phyloP scores from a whole-genome alignment of 2,888 invertebrate genomes.

The Brachyptera putata region DNA sequence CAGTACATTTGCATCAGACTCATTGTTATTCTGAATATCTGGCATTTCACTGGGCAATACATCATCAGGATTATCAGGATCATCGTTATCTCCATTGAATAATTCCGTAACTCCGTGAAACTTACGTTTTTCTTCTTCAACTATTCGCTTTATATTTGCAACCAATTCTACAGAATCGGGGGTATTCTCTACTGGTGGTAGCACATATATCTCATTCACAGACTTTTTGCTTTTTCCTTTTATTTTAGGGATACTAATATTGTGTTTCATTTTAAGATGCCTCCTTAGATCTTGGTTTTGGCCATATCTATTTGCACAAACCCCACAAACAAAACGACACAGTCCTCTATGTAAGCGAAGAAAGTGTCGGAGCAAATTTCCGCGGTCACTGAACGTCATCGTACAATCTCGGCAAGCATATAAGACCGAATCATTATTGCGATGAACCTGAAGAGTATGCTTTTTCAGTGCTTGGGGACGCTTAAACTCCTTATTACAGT shows the following conservation, averaged over 20 bases:
- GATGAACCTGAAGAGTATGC: constrained; percentile 25
- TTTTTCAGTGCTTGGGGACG: constrained; percentile 30
- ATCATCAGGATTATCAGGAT: not conserved
- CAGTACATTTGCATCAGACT: too few relatives aligned
- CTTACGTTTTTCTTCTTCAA: constrained; percentile 29
- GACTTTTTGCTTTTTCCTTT: constrained; percentile 26
- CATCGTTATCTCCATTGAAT: not conserved
- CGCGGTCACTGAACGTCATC: constrained; percentile 23
- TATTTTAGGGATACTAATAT: constrained; percentile 27
- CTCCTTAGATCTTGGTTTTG: constrained; percentile 32
- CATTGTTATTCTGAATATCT: too few relatives aligned
- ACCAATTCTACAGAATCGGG: constrained; percentile 21
- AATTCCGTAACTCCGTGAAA: constrained; percentile 23
- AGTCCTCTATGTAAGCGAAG: constrained; percentile 28
- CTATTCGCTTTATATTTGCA: constrained; percentile 25
- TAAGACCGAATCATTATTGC: not conserved
- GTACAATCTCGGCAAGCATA: constrained; percentile 25
- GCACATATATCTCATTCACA: constrained; percentile 30
- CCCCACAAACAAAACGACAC: constrained; percentile 32
- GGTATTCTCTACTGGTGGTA: constrained; percentile 24
- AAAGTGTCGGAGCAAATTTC: constrained; percentile 32
- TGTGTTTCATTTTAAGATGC: constrained; percentile 30
- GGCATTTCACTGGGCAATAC: too few relatives aligned
- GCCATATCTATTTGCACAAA: constrained; percentile 31
- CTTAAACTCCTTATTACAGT: constrained; percentile 29